Evolutionary conservation across 2,888 invertebrate genomes (phyloP).

Genomic region (Tanypteryx hageni): DNA sequence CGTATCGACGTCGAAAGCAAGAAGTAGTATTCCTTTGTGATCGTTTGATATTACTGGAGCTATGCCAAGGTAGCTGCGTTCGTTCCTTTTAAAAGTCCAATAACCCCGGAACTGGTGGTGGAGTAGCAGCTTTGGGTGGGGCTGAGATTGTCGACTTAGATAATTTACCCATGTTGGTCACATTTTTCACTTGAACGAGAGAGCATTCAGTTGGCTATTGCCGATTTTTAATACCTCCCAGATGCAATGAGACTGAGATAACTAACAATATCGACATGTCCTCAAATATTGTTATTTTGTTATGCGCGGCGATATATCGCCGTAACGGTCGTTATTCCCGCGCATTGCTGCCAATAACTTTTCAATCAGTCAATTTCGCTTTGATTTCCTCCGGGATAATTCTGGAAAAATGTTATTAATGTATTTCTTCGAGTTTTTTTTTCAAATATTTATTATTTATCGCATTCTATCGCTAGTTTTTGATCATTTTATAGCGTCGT

Average conservation of each 20-base stretch:
- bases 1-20: background rate
- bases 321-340: background rate
- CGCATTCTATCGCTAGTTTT: background rate
- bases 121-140: background rate
- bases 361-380: background rate
- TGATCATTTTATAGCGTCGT: no score
- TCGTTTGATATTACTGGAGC: slow-evolving; percentile 28
- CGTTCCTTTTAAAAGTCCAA: slow-evolving; percentile 23
- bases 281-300: background rate
- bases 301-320: background rate
- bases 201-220: background rate
- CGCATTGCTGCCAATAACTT: background rate
- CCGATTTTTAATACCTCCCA: background rate
- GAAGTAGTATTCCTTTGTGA: slow-evolving; percentile 14
- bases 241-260: background rate
- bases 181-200: background rate
- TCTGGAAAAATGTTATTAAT: background rate
- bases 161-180: slow-evolving; percentile 32
- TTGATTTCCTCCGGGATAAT: background rate
- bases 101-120: slow-evolving; percentile 25
- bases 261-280: background rate
- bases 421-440: background rate
- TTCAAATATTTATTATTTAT: background rate
- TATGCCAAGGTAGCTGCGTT: slow-evolving; percentile 23
- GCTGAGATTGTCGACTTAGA: slow-evolving; percentile 28